A percentile compares a stretch with the other conserved stretches of the same genome.
Conservation (phyloP, 1,140 invertebrate species). For the Lasioglossum albipes region DNA sequence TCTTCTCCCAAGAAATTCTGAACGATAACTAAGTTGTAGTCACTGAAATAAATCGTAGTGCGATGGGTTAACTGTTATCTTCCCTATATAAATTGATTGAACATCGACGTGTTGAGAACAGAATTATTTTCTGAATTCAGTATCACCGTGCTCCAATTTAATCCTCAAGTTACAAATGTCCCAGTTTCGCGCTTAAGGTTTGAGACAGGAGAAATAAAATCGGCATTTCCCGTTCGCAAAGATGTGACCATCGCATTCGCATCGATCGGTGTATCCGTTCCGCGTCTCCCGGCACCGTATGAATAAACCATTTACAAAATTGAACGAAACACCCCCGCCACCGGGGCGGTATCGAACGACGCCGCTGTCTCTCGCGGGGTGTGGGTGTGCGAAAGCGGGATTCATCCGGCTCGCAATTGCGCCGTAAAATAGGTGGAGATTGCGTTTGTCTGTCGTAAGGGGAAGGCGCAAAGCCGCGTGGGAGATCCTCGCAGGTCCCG, state of each 20-base stretch:
- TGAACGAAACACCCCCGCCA: not conserved
- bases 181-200: no score
- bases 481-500: constrained; percentile 40
- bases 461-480: constrained; percentile 63
- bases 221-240: not conserved
- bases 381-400: not conserved
- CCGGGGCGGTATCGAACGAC: not conserved
- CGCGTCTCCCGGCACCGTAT: not conserved
- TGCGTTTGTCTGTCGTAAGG: constrained; percentile 46
- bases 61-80: no score
- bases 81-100: no score
- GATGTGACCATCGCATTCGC: not conserved
- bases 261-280: not conserved
- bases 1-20: no score
- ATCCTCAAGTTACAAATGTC: no score
- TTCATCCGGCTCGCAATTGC: constrained; percentile 29
- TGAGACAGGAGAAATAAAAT: no score
- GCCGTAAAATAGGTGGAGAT: constrained; percentile 41
- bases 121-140: no score
- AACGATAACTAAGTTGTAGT: no score
- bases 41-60: no score
- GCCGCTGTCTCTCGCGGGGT: not conserved
- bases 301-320: not conserved
- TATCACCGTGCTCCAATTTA: no score
- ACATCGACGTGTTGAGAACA: no score